phyloP scores from a whole-genome alignment of 2,113 vertebrate genomes.

The Perca schrenkii region DNA sequence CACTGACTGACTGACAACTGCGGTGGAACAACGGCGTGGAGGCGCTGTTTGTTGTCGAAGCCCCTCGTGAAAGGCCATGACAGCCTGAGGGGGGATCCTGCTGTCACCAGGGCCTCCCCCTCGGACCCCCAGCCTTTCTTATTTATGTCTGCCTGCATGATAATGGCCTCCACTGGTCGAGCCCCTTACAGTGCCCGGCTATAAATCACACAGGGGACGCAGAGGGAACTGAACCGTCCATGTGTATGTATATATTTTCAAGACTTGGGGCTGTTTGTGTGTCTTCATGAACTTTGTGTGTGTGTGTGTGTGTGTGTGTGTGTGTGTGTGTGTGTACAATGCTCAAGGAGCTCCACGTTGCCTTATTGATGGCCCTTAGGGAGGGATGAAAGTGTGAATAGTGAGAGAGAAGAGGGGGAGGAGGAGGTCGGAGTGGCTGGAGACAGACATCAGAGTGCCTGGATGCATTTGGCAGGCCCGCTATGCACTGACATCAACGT shows the following conservation, averaged over 20 bases:
- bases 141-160: constrained; percentile 80
- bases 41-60: constrained; percentile 61
- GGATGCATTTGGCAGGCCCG: constrained; percentile 44
- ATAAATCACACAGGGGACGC: constrained; percentile 76
- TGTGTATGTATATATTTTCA: constrained; percentile 42
- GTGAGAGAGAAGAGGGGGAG: constrained; percentile 40
- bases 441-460: constrained; percentile 47
- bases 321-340: constrained; percentile 44
- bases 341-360: constrained; percentile 62
- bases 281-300: constrained; percentile 42
- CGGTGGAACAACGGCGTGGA: constrained; percentile 40
- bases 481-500: constrained; percentile 27
- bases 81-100: constrained; percentile 56
- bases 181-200: constrained; percentile 48
- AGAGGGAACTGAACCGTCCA: constrained; percentile 17
- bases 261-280: constrained; percentile 38
- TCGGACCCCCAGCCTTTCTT: constrained; percentile 57
- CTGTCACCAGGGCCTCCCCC: constrained; percentile 66
- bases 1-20: constrained; percentile 59
- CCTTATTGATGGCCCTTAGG: constrained; percentile 82
- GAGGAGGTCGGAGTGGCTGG: constrained; percentile 26
- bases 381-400: constrained; percentile 77
- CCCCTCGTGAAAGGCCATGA: constrained; percentile 61
- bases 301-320: constrained; percentile 49
- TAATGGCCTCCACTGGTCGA: constrained; percentile 72